Base-by-base conservation (phyloP, 30 jellyfish, hydroid and myxozoan genomes). In the Hydractinia echinata region DNA sequence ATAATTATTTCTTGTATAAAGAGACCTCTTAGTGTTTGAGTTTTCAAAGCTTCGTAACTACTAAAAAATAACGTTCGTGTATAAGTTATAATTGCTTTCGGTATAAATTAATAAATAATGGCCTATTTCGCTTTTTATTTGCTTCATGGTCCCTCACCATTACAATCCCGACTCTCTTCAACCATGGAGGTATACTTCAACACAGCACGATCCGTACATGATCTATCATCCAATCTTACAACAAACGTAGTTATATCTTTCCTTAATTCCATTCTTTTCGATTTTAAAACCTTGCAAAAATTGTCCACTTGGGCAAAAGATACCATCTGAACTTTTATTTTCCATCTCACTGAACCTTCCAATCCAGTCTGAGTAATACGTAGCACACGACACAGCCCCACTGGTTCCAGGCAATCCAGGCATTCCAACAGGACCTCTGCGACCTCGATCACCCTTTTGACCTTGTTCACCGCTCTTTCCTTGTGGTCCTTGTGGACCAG, bases 381-480 rank as follows among this genome's bases (percentile, higher is more conserved):
- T 62, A 72, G 55, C 60, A 77, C 97, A 90, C 5, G 82, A 50
- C 7, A 90, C 82, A 30, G 77, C 83, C 16, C 96, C 97, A 58
- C 82, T 78, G 21, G 95, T 82, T 30, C 97, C 97, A 5, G 97
- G 97, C 10, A 90, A 81, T 11, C 97, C 97, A 11, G 97, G 97
- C 53, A 90, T 81, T 11, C 97, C 97, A 64, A 86, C 97, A 10
- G 97, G 89, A 21, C 97, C 97, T 51, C 95, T 76, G 19, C 96
- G 84, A 15, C 97, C 97, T 66, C 89, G 77, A 5, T 18, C 73
- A 7, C 97, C 97, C 71, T 64, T 81, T 67, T 61, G 67, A 8
- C 97, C 97, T 53, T 61, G 70, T 49, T 21, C 69, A 2, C 97
- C 97, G 6, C 21, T 56, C 13, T 72, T 84, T 7, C 97, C 97